Evolutionary conservation across 2,797 vertebrate species (phyloP), one percentile per base, ranked within the genome.

Genomic region (Bufotes viridis): DNA sequence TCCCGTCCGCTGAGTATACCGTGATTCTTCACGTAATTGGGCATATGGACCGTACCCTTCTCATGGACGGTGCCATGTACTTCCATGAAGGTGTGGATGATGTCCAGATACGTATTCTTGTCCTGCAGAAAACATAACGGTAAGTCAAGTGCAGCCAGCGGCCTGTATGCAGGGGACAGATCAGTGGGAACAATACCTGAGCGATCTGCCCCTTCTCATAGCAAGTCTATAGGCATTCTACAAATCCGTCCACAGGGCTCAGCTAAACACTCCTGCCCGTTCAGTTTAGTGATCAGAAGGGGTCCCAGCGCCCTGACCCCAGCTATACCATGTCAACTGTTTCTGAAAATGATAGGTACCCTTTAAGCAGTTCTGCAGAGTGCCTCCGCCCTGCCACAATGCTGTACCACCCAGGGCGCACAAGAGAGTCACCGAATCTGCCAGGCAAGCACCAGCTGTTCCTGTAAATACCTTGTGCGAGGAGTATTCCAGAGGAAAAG

Each of bases 1-100:
- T 99, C 98, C 0, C 98, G 91, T 51, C 98, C 98, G 0, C 98
- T 99, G 92, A 99, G 96, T 90, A 99, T 99, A 22, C 98, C 98
- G 0, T 99, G 98, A 92, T 99, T 99, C 93, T 96, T 97, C 1
- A 99, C 98, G 0, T 99, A 99, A 91, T 94, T 92, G 0, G 98
- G 98, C 88, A 99, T 96, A 90, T 99, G 96, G 89, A 97, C 94
- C 0, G 97, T 98, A 93, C 97, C 97, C 79, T 97, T 96, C 63
- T 98, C 98, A 0, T 99, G 97, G 75, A 99, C 98, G 0, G 98
- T 99, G 51, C 96, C 98, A 0, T 99, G 98, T 0, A 99, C 97
- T 90, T 99, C 98, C 93, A 96, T 99, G 85, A 99, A 99, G 11
- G 96, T 96, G 93, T 99, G 97, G 93, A 99, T 99, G 90, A 97